Conservation (phyloP, 2,113 vertebrate genomes). For the Nipponia nippon region DNA sequence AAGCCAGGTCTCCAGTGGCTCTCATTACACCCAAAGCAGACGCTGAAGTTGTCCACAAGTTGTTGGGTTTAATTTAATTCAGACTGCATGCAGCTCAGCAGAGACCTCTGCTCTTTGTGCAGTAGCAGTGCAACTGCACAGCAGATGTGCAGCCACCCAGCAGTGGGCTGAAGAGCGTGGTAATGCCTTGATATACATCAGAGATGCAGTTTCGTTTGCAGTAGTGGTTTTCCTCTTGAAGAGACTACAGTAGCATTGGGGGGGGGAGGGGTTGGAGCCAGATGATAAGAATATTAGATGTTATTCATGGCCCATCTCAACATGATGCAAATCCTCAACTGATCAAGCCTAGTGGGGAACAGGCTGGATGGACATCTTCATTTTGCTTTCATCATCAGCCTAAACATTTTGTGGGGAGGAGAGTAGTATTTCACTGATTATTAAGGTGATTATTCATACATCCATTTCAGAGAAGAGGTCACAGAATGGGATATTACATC, state of each 20-base stretch:
- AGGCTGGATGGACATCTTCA: background rate
- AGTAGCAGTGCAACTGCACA: background rate
- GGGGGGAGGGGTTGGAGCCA: background rate
- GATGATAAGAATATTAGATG: background rate
- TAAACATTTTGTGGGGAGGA: rapidly evolving
- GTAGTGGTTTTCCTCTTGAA: background rate
- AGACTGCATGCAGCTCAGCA: background rate
- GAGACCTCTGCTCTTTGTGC: background rate
- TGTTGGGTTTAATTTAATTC: background rate
- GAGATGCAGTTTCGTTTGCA: background rate
- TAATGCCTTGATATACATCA: background rate
- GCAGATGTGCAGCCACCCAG: background rate
- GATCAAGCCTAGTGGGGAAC: background rate
- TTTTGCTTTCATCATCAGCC: background rate
- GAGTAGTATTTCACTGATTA: background rate
- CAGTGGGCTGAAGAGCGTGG: background rate
- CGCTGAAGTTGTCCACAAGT: background rate
- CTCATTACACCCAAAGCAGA: background rate
- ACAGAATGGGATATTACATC: background rate
- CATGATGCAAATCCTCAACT: rapidly evolving
- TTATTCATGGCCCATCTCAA: background rate
- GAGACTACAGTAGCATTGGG: background rate
- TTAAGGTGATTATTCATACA: background rate
- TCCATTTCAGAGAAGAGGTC: background rate
- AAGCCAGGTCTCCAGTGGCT: background rate